Base-by-base conservation (phyloP, 1,140 invertebrate genomes). In the Drosophila simulans region DNA sequence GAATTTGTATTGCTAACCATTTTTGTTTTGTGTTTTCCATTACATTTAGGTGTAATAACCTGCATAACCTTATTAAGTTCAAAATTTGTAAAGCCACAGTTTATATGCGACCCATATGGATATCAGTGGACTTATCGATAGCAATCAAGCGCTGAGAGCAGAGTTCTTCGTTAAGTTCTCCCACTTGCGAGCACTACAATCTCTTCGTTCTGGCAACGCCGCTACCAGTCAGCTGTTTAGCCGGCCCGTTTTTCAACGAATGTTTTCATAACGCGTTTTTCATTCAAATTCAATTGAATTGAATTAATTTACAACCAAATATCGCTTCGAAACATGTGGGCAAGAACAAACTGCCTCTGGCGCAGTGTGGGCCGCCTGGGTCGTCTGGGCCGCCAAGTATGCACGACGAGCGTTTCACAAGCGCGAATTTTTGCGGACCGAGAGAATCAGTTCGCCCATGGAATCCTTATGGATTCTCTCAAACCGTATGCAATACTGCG, bases 401-500 rank as follows among this genome's bases (percentile, higher is more conserved):
- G 69, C 7, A 39, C 59, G 1, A 37, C 71, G 0, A 45, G 5
- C 1, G 13, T 40, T 22, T 12, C 64, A 63, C 39, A 53, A 5
- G 83, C 63, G 0, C 62, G 64, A 12, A 17, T 72, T 5, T 92
- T 80, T 34, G 49, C 71, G 10, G 91, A 92, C 11, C 62, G 45
- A 31, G 92, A 93, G 62, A 93, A 92, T 72, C 58, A 77, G 39
- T 83, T 81, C 55, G 92, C 91, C 8, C 90, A 93, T 40, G 60
- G 69, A 0, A 79, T 93, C 4, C 59, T 93, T 2, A 57, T 80
- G 22, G 40, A 69, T n/a, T 91, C 90, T 0, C 10, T 79, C n/a
- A 92, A 91, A 46, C 74, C 80, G 5, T 92, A 91, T 63, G 76
- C 86, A 27, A 79, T 92, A 4, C 72, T 83, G 5, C 54, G 77